phyloP scores from a whole-genome alignment of 2,888 invertebrate species.

The Cataglyphis altisquamis region DNA sequence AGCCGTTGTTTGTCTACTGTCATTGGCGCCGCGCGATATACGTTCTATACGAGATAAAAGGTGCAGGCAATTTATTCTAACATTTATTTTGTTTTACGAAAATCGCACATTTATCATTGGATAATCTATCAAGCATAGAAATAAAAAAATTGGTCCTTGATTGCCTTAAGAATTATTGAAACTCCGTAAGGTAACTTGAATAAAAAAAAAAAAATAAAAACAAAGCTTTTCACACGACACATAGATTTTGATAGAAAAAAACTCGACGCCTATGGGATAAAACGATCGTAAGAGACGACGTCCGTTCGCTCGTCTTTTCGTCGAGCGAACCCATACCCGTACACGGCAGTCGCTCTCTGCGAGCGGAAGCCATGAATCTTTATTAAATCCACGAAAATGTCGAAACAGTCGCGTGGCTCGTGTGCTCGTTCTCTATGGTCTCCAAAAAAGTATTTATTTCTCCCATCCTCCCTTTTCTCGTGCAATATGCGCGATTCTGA shows the following conservation, averaged over 20 bases:
- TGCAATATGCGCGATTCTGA: slow-evolving; percentile 61
- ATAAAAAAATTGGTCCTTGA: not conserved
- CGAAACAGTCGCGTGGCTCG: slow-evolving; percentile 75
- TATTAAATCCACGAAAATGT: slow-evolving; percentile 80
- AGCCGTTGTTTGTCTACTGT: slow-evolving; percentile 56
- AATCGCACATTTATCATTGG: not conserved
- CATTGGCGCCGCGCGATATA: slow-evolving; percentile 52
- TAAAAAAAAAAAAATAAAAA: not conserved
- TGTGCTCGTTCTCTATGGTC: slow-evolving; percentile 45
- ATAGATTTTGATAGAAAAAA: slow-evolving; percentile 27
- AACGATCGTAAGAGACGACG: slow-evolving; percentile 47
- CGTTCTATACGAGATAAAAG: not conserved
- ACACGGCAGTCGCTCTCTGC: slow-evolving; percentile 18
- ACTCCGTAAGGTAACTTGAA: not conserved
- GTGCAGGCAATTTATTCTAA: not conserved
- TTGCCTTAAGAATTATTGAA: not conserved
- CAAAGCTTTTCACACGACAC: not conserved
- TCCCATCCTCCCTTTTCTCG: slow-evolving; percentile 8
- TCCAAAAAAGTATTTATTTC: slow-evolving; percentile 69
- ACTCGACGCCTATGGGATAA: slow-evolving; percentile 42
- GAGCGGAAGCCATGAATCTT: slow-evolving; percentile 79
- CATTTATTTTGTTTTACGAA: not conserved
- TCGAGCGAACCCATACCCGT: slow-evolving; percentile 20
- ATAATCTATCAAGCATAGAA: not conserved
- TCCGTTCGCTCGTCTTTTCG: slow-evolving; percentile 52